These are phyloP conservation scores for Sisor rabdophorus DNA, from an alignment of 2,113 vertebrate genomes.

Conservation along the genomic window DNA sequence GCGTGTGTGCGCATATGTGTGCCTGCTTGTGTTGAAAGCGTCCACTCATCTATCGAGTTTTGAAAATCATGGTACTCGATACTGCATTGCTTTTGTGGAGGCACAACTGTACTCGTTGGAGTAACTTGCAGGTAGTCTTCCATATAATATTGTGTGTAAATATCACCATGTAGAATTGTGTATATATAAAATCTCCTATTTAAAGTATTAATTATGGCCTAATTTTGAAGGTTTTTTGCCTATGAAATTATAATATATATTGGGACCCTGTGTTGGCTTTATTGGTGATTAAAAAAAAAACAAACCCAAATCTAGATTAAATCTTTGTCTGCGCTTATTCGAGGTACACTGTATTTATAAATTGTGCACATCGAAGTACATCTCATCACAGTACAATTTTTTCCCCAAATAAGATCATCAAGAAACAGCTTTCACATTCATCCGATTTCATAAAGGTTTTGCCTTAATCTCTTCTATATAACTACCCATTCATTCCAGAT, in stretches of 20 bases:
- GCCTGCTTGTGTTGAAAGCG: background rate
- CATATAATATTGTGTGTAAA: conserved; percentile 23
- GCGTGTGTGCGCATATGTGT: background rate
- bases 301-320: background rate
- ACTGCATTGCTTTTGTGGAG: background rate
- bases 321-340: background rate
- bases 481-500: background rate
- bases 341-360: background rate
- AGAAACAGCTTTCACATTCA: background rate
- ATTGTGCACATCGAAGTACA: background rate
- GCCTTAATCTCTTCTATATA: background rate
- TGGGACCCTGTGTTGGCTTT: background rate
- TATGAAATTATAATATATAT: conserved; percentile 3
- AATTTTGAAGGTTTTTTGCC: background rate
- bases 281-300: conserved; percentile 9
- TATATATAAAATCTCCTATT: conserved; percentile 23
- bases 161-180: conserved; percentile 17
- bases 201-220: conserved; percentile 27
- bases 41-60: background rate
- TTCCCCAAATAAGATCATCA: background rate
- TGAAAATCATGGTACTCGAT: background rate
- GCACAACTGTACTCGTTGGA: conserved; percentile 7
- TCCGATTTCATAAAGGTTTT: background rate
- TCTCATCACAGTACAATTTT: background rate
- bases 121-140: conserved; percentile 34